Evolutionary conservation across 2,797 vertebrate species (phyloP), one percentile per base, ranked within the genome.

Genomic region (Siniperca obscura): DNA sequence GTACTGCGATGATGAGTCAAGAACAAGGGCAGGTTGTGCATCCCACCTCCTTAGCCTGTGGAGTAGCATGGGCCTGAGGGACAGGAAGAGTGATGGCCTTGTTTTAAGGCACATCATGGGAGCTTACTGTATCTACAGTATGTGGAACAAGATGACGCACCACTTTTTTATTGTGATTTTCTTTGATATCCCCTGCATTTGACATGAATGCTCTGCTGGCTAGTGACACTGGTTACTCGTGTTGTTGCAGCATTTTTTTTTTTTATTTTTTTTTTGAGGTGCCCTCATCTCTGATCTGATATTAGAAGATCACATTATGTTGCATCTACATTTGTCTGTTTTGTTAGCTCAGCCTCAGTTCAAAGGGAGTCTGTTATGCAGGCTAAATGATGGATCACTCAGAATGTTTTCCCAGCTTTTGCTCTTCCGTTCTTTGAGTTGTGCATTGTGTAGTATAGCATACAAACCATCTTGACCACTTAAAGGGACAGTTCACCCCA

Each of bases 1-100:
- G 76, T 81, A 74, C 86, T 76, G 81, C 52, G 44, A 77, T 70
- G 86, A 91, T 88, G 92, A 91, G 87, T 85, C 82, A 88, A 93
- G 89, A 88, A 88, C 82, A 82, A 88, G 90, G 86, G 80, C 89
- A 88, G 86, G 84, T 85, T 90, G 81, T 72, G 78, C 85, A 86
- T 89, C 82, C 87, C 78, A 81, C 89, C 81, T 90, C 61, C 68
- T 79, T 56, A 74, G 86, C 70, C 75, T 76, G 83, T 73, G 81
- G 87, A 87, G 88, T 84, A 78, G 70, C 69, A 13, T 5, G 46
- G 78, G 53, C 67, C 84, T 66, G n/a, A 66, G 85, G 59, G 80
- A 77, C 13, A 34, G 65, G 44, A 82, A 40, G 72, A 62, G 60
- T 60, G 68, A 64, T 74, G 62, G 76, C 82, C 75, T 69, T 44